These are phyloP conservation scores for Leptinotarsa texana DNA, from an alignment of 1,140 invertebrate genomes.

Conservation along the genomic window DNA sequence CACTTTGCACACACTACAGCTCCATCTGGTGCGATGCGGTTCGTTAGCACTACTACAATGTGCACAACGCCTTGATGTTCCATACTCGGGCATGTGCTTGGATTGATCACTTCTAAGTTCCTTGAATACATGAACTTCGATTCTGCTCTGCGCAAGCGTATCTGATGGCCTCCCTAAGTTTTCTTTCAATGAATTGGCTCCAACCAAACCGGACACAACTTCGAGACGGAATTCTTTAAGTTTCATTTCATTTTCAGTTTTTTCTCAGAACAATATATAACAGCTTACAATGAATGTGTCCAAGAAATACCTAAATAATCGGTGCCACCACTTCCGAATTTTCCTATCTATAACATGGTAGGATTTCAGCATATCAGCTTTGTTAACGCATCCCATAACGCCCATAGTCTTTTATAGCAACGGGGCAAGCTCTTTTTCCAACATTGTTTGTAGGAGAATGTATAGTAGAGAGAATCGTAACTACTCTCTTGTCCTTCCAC, in stretches of 20 bases:
- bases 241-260: not conserved
- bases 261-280: not conserved
- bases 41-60: not conserved
- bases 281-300: not conserved
- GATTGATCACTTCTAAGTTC: not conserved
- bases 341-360: slow-evolving; percentile 49
- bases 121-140: not conserved
- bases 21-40: not conserved
- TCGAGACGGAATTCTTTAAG: not conserved
- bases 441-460: slow-evolving; percentile 20
- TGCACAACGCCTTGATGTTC: not conserved
- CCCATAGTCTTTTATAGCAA: slow-evolving; percentile 50
- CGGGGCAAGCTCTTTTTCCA: not conserved
- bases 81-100: not conserved
- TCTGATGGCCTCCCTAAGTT: not conserved
- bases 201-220: not conserved
- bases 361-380: slow-evolving; percentile 50
- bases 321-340: not conserved
- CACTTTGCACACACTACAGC: not conserved
- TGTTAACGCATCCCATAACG: slow-evolving; percentile 54
- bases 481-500: too few species aligned
- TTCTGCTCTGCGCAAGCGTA: not conserved
- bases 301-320: not conserved
- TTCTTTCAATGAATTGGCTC: not conserved
- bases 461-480: slow-evolving; percentile 29